Percentiles rank a stretch among this genome's conserved stretches.
Conservation (phyloP, 2,113 vertebrate species). For the Australoheros scitulus region DNA sequence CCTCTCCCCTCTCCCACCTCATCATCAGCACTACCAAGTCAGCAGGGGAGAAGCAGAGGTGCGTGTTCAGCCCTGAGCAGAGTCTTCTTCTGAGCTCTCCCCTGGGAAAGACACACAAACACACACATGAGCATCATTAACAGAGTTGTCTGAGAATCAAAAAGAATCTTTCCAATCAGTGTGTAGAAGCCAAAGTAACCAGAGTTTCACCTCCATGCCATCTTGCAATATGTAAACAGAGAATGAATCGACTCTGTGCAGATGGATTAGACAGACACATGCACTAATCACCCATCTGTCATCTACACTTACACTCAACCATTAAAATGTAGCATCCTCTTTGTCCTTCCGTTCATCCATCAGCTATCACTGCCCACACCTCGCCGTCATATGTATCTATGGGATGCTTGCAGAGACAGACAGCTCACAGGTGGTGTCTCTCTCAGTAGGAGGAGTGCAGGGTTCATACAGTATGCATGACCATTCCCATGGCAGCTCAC, state of each 20-base stretch:
- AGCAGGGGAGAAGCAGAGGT: constrained; percentile 62
- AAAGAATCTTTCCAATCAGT: constrained; percentile 7
- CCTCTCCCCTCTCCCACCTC: neutral
- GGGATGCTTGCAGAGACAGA: constrained; percentile 6
- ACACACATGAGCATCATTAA: neutral
- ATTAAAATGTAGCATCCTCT: constrained; percentile 20
- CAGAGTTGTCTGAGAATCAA: neutral
- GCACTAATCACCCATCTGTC: constrained; percentile 67
- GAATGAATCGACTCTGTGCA: constrained; percentile 47
- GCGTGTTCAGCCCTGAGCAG: constrained; percentile 61
- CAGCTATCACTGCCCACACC: constrained; percentile 19
- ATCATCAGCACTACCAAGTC: constrained; percentile 42
- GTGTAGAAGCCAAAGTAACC: constrained; percentile 16
- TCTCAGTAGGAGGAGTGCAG: constrained; percentile 19
- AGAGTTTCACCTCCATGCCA: constrained; percentile 34
- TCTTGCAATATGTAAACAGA: constrained; percentile 43
- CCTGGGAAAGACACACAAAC: constrained; percentile 20
- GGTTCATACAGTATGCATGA: constrained; percentile 66
- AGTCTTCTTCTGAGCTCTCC: constrained; percentile 34
- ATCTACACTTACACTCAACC: constrained; percentile 44
- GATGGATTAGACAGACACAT: constrained; percentile 52
- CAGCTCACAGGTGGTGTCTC: constrained; percentile 42
- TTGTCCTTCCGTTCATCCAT: constrained; percentile 43
- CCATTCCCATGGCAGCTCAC: constrained; percentile 32
- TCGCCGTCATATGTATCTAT: neutral